Evolutionary conservation across 2,888 invertebrate species (phyloP).

Genomic region (Netelia melanura): DNA sequence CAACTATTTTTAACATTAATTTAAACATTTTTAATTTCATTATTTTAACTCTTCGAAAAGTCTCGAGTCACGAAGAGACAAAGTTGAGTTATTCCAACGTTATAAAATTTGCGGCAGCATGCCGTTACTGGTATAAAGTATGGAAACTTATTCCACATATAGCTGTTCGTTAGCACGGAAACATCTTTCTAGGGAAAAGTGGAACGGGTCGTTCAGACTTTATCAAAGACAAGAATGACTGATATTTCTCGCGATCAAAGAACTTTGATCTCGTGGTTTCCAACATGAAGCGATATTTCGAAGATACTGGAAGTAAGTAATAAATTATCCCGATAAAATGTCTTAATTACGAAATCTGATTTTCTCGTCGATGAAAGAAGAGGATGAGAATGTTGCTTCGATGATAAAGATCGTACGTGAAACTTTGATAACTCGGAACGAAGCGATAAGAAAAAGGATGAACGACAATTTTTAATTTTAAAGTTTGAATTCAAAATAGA

Average conservation of each 20-base stretch:
- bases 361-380: not conserved
- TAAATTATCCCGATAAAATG: not conserved
- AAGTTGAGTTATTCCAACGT: too few relatives aligned
- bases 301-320: not conserved
- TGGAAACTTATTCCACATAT: conserved; percentile 2
- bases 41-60: not conserved
- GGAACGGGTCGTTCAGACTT: not conserved
- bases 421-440: too few relatives aligned
- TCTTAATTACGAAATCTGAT: not conserved
- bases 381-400: not conserved
- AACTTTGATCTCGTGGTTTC: too few relatives aligned
- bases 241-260: too few relatives aligned
- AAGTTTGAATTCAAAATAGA: too few relatives aligned
- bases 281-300: too few relatives aligned
- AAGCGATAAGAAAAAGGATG: too few relatives aligned
- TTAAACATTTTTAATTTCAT: not conserved
- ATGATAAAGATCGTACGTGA: not conserved
- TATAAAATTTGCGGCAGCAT: too few relatives aligned
- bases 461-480: too few relatives aligned
- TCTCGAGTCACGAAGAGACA: not conserved
- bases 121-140: not conserved
- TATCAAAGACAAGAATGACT: not conserved
- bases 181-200: conserved; percentile 42
- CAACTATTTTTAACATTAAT: not conserved
- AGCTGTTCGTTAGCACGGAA: conserved; percentile 39